Conservation (phyloP, 2,797 vertebrate genomes). For the Threskiornis aethiopicus region DNA sequence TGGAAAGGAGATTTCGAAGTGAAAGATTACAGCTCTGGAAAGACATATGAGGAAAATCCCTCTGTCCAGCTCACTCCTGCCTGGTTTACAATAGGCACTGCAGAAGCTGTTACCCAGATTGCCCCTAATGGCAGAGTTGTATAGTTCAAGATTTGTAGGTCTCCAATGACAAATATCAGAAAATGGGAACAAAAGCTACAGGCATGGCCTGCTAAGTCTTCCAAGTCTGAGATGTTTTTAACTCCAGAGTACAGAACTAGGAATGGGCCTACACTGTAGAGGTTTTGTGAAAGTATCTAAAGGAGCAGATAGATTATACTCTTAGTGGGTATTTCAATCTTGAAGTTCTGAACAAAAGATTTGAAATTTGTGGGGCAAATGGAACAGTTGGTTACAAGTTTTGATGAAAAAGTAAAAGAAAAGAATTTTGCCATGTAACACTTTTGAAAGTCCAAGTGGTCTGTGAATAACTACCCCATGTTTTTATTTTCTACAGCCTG, state of each 20-base stretch:
- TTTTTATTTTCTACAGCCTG: not conserved
- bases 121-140: not conserved
- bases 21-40: not conserved
- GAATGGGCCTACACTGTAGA: not conserved
- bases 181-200: not conserved
- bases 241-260: not conserved
- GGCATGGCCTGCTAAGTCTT: not conserved
- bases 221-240: not conserved
- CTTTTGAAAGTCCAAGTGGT: not conserved
- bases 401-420: not conserved
- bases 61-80: not conserved
- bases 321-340: not conserved
- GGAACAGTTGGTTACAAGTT: not conserved
- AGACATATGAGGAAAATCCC: not conserved
- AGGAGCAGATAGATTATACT: not conserved
- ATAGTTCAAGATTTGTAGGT: not conserved
- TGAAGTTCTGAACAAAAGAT: not conserved
- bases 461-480: not conserved
- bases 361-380: not conserved
- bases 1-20: not conserved
- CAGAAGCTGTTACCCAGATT: not conserved
- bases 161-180: not conserved
- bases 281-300: not conserved
- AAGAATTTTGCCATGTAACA: not conserved
- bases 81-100: not conserved